These are phyloP conservation scores for Graptemys geographica DNA, from an alignment of 2,797 vertebrate genomes.

Conservation along the genomic window DNA sequence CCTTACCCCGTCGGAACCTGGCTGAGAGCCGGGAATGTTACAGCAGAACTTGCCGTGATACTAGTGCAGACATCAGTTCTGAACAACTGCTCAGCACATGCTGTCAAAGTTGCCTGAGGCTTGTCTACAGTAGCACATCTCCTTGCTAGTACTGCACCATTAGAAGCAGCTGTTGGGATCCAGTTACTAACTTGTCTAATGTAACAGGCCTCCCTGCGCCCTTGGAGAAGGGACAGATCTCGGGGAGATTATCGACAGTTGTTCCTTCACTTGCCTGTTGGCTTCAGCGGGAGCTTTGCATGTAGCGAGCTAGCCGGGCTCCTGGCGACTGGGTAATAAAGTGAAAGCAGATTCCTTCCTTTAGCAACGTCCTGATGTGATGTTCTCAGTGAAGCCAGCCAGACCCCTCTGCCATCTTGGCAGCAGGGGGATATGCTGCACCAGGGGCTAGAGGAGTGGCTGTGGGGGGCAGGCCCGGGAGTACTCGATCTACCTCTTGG, in stretches of 20 bases:
- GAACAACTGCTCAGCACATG: rapidly evolving
- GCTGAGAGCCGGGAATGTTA: conserved; percentile 38
- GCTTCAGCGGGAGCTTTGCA: background rate
- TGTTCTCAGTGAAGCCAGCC: background rate
- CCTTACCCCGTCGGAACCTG: background rate
- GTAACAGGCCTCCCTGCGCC: background rate
- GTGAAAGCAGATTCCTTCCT: background rate
- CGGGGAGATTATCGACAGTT: background rate
- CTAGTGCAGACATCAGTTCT: background rate
- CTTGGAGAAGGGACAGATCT: background rate
- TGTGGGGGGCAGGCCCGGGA: conserved; percentile 48
- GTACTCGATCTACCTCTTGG: conserved; percentile 75
- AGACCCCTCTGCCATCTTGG: background rate
- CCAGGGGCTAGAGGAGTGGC: conserved; percentile 19
- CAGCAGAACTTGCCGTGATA: conserved; percentile 34
- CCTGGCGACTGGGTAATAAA: background rate
- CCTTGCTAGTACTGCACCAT: rapidly evolving
- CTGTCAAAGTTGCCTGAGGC: background rate
- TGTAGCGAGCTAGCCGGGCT: background rate
- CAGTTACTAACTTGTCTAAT: background rate
- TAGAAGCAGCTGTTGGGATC: background rate
- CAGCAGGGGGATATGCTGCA: rapidly evolving
- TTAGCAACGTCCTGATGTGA: rapidly evolving
- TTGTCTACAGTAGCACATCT: rapidly evolving
- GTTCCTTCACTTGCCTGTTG: rapidly evolving